Evolutionary conservation across 2,888 invertebrate species (phyloP), one percentile per base, ranked within the genome.

Genomic region (Smittia aterrima): DNA sequence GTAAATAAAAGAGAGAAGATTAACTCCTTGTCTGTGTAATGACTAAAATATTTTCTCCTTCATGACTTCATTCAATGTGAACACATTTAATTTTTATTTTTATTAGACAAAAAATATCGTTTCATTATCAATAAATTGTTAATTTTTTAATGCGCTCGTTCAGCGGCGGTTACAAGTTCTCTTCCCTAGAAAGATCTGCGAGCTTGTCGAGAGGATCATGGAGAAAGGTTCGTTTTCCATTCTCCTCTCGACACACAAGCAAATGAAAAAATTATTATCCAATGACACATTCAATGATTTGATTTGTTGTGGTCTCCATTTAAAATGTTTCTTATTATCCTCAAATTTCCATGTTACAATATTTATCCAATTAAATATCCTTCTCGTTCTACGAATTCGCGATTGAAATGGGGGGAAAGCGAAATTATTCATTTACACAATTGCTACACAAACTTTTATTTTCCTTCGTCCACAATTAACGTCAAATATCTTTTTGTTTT

Each of bases 51-150:
- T 38, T 38, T 11, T 38, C 11, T 16, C 22, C n/a, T 64, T 27
- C 27, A 20, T 64, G 24, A 6, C 7, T 70, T 53, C 16, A 16
- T 27, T 70, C 47, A 24, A 20, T 70, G 41, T 70, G 70, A 70
- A 70, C 70, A 70, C 70, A 70, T 70, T 67, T 54, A 70, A 68
- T 68, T 47, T 68, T n/a, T n/a, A n/a, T n/a, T n/a, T n/a, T 70
- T 54, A 70, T 54, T 67, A 70, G 41, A 70, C 70, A 70, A 70
- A 70, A 68, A 70, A 54, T 54, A 54, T 70, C 54, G 27, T 54
- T 68, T 22, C 68, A 38, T 58, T 58, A 47, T 47, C 47, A 47
- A 47, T 47, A 47, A 47, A 58, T 47, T 58, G 58, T 58, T 58
- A 58, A 58, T 58, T 58, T 58, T 58, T 58, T 58, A 47, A 58